These are phyloP conservation scores for Nanorana parkeri DNA, from an alignment of 2,113 vertebrate genomes.

Conservation along the genomic window DNA sequence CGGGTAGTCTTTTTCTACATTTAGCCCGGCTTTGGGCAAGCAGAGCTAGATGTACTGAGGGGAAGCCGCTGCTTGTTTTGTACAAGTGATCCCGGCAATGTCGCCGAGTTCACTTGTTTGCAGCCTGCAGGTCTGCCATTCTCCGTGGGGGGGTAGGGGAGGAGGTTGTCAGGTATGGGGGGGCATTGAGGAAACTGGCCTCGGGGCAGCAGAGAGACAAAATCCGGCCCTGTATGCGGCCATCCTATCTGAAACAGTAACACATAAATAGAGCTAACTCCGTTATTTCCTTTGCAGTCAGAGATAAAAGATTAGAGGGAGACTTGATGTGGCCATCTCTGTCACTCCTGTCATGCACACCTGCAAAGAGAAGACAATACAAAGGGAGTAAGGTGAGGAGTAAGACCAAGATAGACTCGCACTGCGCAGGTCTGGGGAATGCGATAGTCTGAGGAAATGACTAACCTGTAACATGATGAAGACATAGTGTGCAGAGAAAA, in stretches of 20 bases:
- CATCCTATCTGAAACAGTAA: background rate
- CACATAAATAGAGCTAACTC: background rate
- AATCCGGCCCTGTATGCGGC: too few relatives aligned
- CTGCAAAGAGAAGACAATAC: background rate
- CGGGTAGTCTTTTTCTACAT: too few relatives aligned
- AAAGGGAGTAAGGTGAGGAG: conserved; percentile 7
- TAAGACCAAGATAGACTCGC: background rate
- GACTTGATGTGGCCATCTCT: background rate
- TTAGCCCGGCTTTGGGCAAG: too few relatives aligned
- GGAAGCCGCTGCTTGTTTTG: too few relatives aligned
- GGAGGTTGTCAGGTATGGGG: too few relatives aligned
- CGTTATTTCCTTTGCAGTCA: background rate
- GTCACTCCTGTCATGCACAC: background rate
- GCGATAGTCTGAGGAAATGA: conserved; percentile 16
- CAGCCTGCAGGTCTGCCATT: too few relatives aligned
- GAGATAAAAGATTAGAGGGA: background rate
- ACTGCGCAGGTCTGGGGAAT: background rate
- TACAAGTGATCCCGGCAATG: too few relatives aligned
- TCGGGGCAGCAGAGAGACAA: too few relatives aligned
- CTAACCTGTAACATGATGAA: conserved; percentile 17
- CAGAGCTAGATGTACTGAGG: too few relatives aligned
- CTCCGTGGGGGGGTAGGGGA: too few relatives aligned
- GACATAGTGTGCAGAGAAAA: conserved; percentile 15
- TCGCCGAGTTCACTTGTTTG: too few relatives aligned
- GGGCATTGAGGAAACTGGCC: too few relatives aligned